A percentile compares a stretch with the other conserved stretches of the same genome.
phyloP scores from a whole-genome alignment of 2,797 vertebrate genomes.

The Phalloptychus januarius region DNA sequence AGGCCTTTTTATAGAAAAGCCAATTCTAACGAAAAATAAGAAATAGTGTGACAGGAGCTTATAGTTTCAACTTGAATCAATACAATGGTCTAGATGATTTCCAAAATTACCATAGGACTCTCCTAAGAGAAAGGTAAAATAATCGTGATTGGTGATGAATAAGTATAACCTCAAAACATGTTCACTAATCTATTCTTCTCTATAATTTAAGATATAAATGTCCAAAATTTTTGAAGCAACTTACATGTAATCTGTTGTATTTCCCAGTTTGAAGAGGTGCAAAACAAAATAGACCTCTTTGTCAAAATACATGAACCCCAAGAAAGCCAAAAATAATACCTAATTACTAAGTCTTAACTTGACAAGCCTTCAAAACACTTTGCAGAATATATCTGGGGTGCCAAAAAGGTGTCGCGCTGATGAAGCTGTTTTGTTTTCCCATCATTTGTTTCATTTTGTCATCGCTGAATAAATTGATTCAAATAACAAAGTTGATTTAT shows the following conservation, averaged over 20 bases:
- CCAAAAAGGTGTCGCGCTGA: not conserved
- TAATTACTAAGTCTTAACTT: not conserved
- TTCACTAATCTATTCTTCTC: not conserved
- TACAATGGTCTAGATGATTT: not conserved
- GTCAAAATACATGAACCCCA: not conserved
- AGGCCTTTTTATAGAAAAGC: not conserved
- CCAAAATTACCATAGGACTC: not conserved
- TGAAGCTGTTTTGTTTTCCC: not conserved
- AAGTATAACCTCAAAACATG: not conserved
- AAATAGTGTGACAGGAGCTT: not conserved
- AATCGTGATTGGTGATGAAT: not conserved
- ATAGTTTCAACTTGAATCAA: not conserved
- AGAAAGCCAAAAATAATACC: not conserved
- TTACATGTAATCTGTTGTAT: not conserved
- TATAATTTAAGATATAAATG: not conserved
- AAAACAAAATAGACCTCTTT: not conserved
- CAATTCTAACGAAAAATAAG: not conserved
- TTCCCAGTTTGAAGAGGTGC: not conserved
- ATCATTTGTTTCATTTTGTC: too few relatives aligned
- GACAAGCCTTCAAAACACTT: not conserved
- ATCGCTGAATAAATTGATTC: not conserved
- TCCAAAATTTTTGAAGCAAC: not conserved
- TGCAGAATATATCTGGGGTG: not conserved
- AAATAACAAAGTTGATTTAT: not conserved
- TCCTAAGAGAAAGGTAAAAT: not conserved